Percentiles rank a stretch among this genome's conserved stretches.
Evolutionary conservation across 2,113 vertebrate species (phyloP).

Genomic region (Brevimyrus niger): DNA sequence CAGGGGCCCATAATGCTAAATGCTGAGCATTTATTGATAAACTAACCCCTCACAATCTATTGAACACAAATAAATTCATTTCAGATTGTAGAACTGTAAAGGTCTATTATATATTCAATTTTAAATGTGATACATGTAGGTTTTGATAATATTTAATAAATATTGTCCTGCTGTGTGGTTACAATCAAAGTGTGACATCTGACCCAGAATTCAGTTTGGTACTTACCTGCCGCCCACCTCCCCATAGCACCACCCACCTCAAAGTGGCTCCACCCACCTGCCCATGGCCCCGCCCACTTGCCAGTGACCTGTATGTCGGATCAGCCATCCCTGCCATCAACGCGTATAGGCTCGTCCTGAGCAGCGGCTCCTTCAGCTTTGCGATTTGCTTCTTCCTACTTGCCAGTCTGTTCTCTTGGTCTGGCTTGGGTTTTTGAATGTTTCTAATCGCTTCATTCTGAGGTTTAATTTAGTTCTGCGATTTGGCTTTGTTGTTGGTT

Average conservation of each 20-base stretch:
- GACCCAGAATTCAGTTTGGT: neutral
- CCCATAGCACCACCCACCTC: no score
- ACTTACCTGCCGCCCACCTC: neutral
- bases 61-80: neutral
- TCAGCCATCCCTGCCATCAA: neutral
- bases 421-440: neutral
- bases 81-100: neutral
- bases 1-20: no score
- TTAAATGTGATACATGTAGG: neutral
- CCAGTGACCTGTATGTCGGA: neutral
- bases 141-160: no score
- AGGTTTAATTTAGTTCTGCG: neutral
- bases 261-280: no score
- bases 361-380: neutral
- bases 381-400: neutral
- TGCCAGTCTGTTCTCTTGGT: neutral
- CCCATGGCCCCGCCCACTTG: neutral
- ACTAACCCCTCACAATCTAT: neutral
- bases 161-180: neutral
- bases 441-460: neutral
- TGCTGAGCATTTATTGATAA: no score
- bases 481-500: neutral
- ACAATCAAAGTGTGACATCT: neutral
- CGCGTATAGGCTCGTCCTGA: neutral
- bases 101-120: neutral